These are phyloP conservation scores for Phaonia tiefii DNA, from an alignment of 2,888 invertebrate species.

Conservation along the genomic window DNA sequence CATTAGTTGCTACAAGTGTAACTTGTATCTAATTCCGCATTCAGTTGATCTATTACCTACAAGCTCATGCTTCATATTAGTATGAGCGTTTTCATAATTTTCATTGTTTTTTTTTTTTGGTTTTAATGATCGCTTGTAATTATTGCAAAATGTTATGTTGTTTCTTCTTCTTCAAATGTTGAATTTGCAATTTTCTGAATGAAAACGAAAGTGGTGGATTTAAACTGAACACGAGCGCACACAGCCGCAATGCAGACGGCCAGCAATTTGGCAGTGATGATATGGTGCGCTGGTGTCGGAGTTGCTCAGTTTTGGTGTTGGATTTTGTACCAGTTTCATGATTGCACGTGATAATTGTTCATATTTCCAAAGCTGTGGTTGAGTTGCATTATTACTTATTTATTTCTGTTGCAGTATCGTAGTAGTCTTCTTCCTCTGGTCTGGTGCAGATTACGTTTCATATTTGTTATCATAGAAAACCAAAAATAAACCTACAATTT, in stretches of 20 bases:
- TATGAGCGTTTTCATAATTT: constrained; percentile 36
- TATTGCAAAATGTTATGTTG: constrained; percentile 34
- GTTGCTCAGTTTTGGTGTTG: constrained; percentile 62
- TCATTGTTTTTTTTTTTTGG: no score
- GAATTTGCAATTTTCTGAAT: constrained; percentile 56
- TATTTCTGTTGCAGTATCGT: constrained; percentile 35
- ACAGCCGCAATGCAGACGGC: not conserved
- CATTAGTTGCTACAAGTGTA: no score
- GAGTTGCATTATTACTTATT: constrained; percentile 51
- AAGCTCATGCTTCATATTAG: not conserved
- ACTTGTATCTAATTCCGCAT: no score
- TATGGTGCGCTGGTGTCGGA: constrained; percentile 35
- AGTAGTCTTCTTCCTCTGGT: constrained; percentile 55
- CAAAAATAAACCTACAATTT: not conserved
- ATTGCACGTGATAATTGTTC: constrained; percentile 71
- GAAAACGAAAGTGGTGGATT: constrained; percentile 69
- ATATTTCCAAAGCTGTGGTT: constrained; percentile 55
- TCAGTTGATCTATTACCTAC: no score
- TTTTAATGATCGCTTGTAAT: constrained; percentile 54
- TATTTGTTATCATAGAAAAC: constrained; percentile 48
- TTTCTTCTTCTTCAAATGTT: constrained; percentile 46
- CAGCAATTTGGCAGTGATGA: not conserved
- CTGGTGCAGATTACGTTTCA: constrained; percentile 63
- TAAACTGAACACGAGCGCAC: not conserved
- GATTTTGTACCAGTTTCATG: constrained; percentile 72